Conservation (phyloP, 2,888 invertebrate species). For the Hartigia nigra region DNA sequence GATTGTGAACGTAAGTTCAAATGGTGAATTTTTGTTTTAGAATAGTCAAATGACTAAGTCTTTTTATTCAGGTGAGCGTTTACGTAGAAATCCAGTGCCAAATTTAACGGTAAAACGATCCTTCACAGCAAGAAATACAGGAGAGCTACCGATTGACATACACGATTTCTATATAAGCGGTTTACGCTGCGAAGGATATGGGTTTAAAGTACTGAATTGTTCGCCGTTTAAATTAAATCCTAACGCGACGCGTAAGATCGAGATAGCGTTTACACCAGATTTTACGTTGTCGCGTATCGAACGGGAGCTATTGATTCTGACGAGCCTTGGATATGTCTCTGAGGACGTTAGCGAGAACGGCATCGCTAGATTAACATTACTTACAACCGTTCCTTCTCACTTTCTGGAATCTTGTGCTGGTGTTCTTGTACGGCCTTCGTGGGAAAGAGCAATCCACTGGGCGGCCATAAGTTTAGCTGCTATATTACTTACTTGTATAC, state of each 20-base stretch:
- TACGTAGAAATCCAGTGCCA: slow-evolving; percentile 67
- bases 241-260: slow-evolving; percentile 80
- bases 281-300: slow-evolving; percentile 83
- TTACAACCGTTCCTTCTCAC: slow-evolving; percentile 71
- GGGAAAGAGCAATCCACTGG: slow-evolving; percentile 81
- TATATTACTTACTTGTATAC: slow-evolving; percentile 73
- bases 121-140: slow-evolving; percentile 90
- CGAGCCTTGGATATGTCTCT: slow-evolving; percentile 67
- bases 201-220: slow-evolving; percentile 83
- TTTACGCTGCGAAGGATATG: slow-evolving; percentile 80
- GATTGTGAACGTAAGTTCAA: slow-evolving; percentile 70
- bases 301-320: slow-evolving; percentile 72
- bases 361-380: slow-evolving; percentile 49
- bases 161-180: slow-evolving; percentile 75
- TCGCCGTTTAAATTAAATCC: slow-evolving; percentile 77
- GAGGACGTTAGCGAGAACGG: slow-evolving; percentile 34
- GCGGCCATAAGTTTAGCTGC: slow-evolving; percentile 71
- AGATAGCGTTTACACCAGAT: slow-evolving; percentile 90
- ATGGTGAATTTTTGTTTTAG: slow-evolving; percentile 12
- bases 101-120: slow-evolving; percentile 82
- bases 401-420: slow-evolving; percentile 77
- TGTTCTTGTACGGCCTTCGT: slow-evolving; percentile 78
- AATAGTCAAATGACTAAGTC: background rate
- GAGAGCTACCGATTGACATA: slow-evolving; percentile 85
- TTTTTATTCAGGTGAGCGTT: slow-evolving; percentile 38